These are phyloP conservation scores for Mustela erminea DNA, from an alignment of 2,797 vertebrate species.

Conservation along the genomic window DNA sequence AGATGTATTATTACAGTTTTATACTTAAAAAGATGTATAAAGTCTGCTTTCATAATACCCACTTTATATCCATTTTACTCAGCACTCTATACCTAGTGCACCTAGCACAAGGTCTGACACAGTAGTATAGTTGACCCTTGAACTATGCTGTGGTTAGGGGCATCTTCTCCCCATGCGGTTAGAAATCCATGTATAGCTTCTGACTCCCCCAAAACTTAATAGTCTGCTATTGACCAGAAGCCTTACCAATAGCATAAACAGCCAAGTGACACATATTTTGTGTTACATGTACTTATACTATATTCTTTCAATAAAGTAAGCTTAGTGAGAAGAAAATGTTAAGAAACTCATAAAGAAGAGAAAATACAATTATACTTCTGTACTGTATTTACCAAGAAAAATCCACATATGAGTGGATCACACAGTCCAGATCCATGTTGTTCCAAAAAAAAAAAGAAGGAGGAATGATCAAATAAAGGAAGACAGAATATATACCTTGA, in stretches of 20 bases:
- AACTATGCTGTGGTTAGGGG: neutral
- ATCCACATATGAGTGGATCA: neutral
- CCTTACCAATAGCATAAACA: neutral
- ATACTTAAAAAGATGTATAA: neutral
- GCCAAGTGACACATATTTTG: neutral
- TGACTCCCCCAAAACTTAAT: neutral
- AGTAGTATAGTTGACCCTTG: neutral
- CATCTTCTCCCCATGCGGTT: neutral
- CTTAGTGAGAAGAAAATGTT: neutral
- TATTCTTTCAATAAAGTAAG: neutral
- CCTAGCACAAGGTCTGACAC: neutral
- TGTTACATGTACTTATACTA: neutral
- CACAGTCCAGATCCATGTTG: neutral
- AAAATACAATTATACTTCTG: neutral
- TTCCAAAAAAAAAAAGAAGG: neutral
- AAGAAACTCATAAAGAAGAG: neutral
- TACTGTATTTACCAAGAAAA: neutral
- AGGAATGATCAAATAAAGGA: neutral
- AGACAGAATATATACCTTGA: neutral
- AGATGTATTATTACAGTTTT: neutral
- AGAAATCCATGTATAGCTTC: neutral
- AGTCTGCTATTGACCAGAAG: neutral
- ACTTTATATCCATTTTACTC: neutral
- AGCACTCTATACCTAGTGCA: neutral
- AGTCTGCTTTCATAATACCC: constrained; percentile 4